These are phyloP conservation scores for Raja brachyura DNA, from an alignment of 2,113 vertebrate species.

Conservation along the genomic window DNA sequence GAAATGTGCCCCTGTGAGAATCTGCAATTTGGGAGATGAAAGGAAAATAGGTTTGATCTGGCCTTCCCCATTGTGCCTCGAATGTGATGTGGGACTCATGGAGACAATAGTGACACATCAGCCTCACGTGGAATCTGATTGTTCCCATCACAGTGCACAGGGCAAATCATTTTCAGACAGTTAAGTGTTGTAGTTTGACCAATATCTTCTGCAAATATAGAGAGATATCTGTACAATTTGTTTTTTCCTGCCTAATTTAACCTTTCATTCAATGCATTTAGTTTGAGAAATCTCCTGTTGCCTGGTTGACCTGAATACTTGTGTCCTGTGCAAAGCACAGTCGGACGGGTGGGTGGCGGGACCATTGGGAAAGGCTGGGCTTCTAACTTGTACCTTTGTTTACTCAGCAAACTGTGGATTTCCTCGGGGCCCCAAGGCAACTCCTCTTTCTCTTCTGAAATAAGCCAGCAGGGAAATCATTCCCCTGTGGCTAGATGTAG, in stretches of 20 bases:
- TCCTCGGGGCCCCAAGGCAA: background rate
- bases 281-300: background rate
- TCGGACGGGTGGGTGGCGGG: background rate
- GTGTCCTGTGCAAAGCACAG: background rate
- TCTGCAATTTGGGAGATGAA: background rate
- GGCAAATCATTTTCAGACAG: background rate
- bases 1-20: too few relatives aligned
- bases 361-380: background rate
- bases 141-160: background rate
- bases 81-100: background rate
- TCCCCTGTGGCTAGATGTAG: background rate
- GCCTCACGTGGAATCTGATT: background rate
- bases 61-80: background rate
- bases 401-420: slow-evolving; percentile 33
- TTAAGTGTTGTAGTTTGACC: background rate
- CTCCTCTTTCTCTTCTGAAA: slow-evolving; percentile 13
- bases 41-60: background rate
- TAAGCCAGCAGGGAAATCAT: slow-evolving; percentile 6
- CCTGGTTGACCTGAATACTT: background rate
- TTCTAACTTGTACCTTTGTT: slow-evolving; percentile 13
- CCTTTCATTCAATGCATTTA: background rate
- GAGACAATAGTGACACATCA: background rate
- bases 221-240: background rate
- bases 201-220: background rate
- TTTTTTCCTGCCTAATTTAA: background rate